These are phyloP conservation scores for Drosophila paucipuncta DNA, from an alignment of 2,888 invertebrate genomes.

Conservation along the genomic window DNA sequence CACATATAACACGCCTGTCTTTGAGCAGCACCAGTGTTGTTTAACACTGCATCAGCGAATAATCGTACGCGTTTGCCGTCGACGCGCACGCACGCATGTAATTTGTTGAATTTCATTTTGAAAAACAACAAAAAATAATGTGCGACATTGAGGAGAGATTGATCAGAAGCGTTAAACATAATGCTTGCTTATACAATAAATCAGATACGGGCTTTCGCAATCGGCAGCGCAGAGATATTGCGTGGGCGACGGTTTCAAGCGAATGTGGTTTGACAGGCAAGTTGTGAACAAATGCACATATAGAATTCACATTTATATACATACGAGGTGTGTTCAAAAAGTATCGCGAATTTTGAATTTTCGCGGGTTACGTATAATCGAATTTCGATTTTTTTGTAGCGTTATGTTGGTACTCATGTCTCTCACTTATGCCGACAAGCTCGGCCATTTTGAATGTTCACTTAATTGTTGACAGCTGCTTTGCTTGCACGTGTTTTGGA, in stretches of 20 bases:
- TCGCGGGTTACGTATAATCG: too few species aligned
- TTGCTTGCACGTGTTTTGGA: too few species aligned
- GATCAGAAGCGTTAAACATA: constrained; percentile 28
- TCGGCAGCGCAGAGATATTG: constrained; percentile 5
- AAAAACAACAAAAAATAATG: constrained; percentile 16
- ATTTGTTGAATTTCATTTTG: not conserved
- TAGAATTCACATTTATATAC: not conserved
- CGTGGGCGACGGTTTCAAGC: constrained; percentile 39
- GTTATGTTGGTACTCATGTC: too few species aligned
- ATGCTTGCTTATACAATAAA: constrained; percentile 48
- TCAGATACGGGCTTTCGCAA: constrained; percentile 26
- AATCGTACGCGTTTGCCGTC: constrained; percentile 7
- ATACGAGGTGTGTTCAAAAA: too few species aligned
- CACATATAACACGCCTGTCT: constrained; percentile 22
- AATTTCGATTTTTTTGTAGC: too few species aligned
- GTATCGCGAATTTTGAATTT: too few species aligned
- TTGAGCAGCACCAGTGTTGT: constrained; percentile 19
- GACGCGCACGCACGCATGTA: constrained; percentile 30
- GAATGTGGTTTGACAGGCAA: constrained; percentile 44
- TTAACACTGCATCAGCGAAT: constrained; percentile 12
- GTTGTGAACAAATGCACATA: constrained; percentile 2
- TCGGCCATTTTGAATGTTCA: too few species aligned
- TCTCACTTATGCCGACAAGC: too few species aligned
- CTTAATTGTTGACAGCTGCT: too few species aligned
- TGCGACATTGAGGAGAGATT: constrained; percentile 18